phyloP scores from a whole-genome alignment of 2,113 vertebrate species.

The Carassius carassius region DNA sequence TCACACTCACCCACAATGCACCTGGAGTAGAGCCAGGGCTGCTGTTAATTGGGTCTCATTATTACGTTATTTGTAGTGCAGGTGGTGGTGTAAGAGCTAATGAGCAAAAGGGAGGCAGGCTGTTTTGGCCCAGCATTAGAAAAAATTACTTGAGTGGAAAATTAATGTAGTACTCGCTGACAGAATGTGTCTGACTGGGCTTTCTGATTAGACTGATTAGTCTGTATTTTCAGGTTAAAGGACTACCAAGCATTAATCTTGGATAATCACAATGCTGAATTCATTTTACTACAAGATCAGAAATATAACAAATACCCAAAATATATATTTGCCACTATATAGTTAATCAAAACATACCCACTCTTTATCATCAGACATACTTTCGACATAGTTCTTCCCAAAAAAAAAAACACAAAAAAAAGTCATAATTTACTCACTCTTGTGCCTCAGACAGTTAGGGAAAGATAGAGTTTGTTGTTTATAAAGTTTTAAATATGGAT shows the following conservation, averaged over 20 bases:
- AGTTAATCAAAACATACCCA: too few relatives aligned
- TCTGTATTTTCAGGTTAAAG: too few relatives aligned
- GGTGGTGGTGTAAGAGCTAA: constrained; percentile 77
- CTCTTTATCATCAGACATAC: background rate
- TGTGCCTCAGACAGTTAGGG: background rate
- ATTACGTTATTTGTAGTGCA: constrained; percentile 78
- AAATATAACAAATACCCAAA: background rate
- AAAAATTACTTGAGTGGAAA: constrained; percentile 84
- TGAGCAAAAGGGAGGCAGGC: constrained; percentile 76
- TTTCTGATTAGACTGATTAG: constrained; percentile 70
- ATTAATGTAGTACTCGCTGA: constrained; percentile 73
- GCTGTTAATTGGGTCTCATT: constrained; percentile 78
- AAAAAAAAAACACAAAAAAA: background rate
- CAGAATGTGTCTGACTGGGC: constrained; percentile 52
- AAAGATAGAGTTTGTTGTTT: too few relatives aligned
- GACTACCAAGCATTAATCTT: background rate
- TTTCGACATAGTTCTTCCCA: background rate
- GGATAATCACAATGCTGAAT: background rate
- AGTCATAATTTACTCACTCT: background rate
- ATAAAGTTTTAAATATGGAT: background rate
- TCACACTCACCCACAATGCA: constrained; percentile 68
- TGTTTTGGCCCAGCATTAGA: constrained; percentile 77
- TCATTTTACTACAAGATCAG: background rate
- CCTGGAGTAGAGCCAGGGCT: constrained; percentile 76
- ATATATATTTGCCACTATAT: background rate